Percentiles rank a stretch among this genome's conserved stretches.
Conservation (phyloP, 2,797 vertebrate species). For the Sphenodon punctatus region DNA sequence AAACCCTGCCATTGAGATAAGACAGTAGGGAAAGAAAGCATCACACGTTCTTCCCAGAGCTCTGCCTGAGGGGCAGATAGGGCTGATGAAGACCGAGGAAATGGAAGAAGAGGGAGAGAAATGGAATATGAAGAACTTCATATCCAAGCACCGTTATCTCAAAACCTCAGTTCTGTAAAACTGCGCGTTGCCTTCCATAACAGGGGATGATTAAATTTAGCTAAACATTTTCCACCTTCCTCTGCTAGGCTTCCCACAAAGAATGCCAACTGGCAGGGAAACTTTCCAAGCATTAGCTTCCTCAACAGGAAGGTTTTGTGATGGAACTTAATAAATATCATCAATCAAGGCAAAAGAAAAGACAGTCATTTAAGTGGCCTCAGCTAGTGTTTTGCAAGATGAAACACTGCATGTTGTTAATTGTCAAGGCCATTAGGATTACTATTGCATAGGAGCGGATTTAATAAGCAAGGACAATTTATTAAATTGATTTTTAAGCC, state of each 20-base stretch:
- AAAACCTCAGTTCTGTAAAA: background rate
- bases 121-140: background rate
- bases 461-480: background rate
- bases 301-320: slow-evolving; percentile 63
- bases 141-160: background rate
- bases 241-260: slow-evolving; percentile 64
- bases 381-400: background rate
- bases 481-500: background rate
- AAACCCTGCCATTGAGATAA: no score
- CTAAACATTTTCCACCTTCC: slow-evolving; percentile 60
- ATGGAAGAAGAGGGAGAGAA: background rate
- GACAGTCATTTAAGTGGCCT: background rate
- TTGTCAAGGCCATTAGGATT: background rate
- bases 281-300: slow-evolving; percentile 64
- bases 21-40: background rate
- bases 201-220: slow-evolving; percentile 12
- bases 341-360: slow-evolving; percentile 34
- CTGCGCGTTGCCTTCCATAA: slow-evolving; percentile 15
- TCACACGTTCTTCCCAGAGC: background rate
- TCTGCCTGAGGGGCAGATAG: background rate
- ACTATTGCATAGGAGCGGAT: background rate
- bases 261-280: slow-evolving; percentile 66
- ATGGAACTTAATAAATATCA: slow-evolving; percentile 49
- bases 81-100: background rate
- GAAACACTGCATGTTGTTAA: background rate